Base-by-base conservation (phyloP, 2,113 vertebrate species). In the Ctenodactylus gundi region DNA sequence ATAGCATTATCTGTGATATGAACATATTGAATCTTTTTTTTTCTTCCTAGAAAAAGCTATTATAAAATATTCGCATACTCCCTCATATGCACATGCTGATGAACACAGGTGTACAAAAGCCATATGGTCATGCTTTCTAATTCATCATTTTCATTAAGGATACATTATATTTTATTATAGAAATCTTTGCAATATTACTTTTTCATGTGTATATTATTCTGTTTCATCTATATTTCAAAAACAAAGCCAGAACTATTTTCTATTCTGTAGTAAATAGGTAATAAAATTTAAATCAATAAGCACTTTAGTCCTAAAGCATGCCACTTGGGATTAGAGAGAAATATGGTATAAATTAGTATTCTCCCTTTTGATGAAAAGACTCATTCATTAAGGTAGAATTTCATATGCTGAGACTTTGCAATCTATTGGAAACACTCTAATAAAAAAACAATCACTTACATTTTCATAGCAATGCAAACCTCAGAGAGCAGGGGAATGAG, bases 241-340 rank as follows among this genome's bases (percentile, higher is more conserved):
- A 92, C 6, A 87, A 92, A 57, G 41, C 23, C 60, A 82, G 77
- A 12, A 60, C 27, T 89, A 2, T 90, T 91, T 93, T 91, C 34
- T 68, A 29, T 68, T 93, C 77, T 0, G 0, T 57, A 82, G 62
- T 90, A 85, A 94, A 90, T 29, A 94, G 82, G 55, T 67, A 93
- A 94, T 95, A 55, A 81, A 88, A 95, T 81, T 94, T 85, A 85
- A 90, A 88, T 95, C 87, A 94, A 86, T 95, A 94, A 88, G 25
- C 85, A 93, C 23, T 93, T 85, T 72, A 62, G 25, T 82, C 36
- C 70, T 51, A 57, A 49, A 49, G 81, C 31, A 67, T 34, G 49
- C 23, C 3, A 0, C 64, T 85, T 91, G 23, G 60, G 62, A 94
- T 64, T 87, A 90, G 51, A n/a, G 49, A 93, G 55, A 93, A 93